These are phyloP conservation scores for Monochamus alternatus DNA, from an alignment of 2,888 invertebrate species.

Conservation along the genomic window DNA sequence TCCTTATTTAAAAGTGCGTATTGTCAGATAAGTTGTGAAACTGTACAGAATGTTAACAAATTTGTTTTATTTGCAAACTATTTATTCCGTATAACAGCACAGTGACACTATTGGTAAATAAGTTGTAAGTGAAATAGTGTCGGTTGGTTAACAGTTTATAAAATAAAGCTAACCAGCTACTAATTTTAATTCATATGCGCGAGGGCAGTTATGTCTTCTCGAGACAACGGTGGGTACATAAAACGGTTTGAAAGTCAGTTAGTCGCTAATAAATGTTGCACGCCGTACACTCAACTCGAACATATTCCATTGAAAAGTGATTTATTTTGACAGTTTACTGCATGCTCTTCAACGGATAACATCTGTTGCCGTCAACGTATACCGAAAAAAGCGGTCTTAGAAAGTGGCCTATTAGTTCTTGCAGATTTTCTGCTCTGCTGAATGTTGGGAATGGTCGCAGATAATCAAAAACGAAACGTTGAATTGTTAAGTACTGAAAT, in stretches of 20 bases:
- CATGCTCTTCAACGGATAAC: constrained; percentile 45
- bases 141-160: neutral
- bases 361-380: constrained; percentile 41
- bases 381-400: constrained; percentile 23
- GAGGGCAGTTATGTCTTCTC: neutral
- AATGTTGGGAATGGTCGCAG: neutral
- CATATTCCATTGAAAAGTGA: constrained; percentile 44
- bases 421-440: constrained; percentile 16
- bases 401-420: constrained; percentile 15
- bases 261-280: constrained; percentile 28
- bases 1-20: too few species aligned
- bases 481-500: too few species aligned
- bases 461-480: neutral
- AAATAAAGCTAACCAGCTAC: neutral
- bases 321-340: constrained; percentile 46
- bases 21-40: too few species aligned
- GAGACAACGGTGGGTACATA: constrained; percentile 8
- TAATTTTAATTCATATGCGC: constrained; percentile 2
- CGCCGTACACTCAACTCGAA: constrained; percentile 27
- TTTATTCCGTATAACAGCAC: too few species aligned
- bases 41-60: too few species aligned
- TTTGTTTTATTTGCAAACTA: too few species aligned
- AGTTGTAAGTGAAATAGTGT: too few species aligned
- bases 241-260: constrained; percentile 35
- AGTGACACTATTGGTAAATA: too few species aligned